A percentile compares a stretch with the other conserved stretches of the same genome.
Evolutionary conservation across 2,888 invertebrate species (phyloP).

Genomic region (Brachynemurus nebulosus): DNA sequence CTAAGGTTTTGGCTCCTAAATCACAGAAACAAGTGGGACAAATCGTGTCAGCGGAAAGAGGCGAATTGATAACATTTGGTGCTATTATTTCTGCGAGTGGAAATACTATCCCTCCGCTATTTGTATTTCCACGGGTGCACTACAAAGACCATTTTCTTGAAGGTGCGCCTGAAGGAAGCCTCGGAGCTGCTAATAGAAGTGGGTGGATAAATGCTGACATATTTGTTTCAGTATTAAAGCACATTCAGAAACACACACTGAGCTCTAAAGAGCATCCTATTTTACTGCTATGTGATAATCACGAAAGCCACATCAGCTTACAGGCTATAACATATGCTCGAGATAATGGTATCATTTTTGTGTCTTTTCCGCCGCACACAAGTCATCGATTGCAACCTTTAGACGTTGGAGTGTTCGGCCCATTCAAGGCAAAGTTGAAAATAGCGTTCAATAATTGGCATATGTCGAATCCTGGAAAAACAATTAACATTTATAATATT

Average conservation of each 20-base stretch:
- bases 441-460: constrained; percentile 19
- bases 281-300: constrained; percentile 22
- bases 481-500: constrained; percentile 16
- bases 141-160: constrained; percentile 18
- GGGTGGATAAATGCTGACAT: constrained; percentile 17
- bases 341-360: constrained; percentile 24
- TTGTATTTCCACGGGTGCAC: constrained; percentile 17
- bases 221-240: constrained; percentile 21
- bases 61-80: constrained; percentile 25
- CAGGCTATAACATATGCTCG: constrained; percentile 22
- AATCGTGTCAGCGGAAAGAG: constrained; percentile 26
- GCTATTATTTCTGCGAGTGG: constrained; percentile 15
- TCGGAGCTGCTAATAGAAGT: constrained; percentile 15
- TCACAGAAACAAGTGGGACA: constrained; percentile 24
- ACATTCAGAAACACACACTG: constrained; percentile 16
- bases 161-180: constrained; percentile 16
- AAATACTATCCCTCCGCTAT: background rate
- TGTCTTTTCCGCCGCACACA: constrained; percentile 25
- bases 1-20: constrained; percentile 19
- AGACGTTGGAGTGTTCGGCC: constrained; percentile 21
- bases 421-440: constrained; percentile 22
- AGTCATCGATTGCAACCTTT: constrained; percentile 25
- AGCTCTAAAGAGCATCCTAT: constrained; percentile 18
- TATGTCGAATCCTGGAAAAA: constrained; percentile 21
- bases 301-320: constrained; percentile 23